Conservation (phyloP, 2,888 invertebrate species). For the Ecliptopera silaceata region DNA sequence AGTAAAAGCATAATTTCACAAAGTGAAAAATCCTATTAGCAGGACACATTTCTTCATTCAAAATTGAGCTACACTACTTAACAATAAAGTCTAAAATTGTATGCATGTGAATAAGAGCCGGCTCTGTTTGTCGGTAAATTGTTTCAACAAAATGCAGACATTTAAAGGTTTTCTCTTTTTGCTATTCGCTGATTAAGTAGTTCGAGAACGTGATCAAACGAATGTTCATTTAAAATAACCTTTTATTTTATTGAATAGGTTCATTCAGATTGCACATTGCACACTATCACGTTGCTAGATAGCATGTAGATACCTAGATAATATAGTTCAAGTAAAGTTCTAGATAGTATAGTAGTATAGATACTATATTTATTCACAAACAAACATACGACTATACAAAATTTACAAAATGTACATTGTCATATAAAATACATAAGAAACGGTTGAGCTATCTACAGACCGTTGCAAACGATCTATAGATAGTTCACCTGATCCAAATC, state of each 20-base stretch:
- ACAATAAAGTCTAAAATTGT: background rate
- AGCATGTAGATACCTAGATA: too few relatives aligned
- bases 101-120: background rate
- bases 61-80: background rate
- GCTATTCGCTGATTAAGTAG: constrained; percentile 7
- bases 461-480: too few relatives aligned
- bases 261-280: background rate
- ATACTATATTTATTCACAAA: too few relatives aligned
- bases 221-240: constrained; percentile 2
- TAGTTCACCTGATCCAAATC: too few relatives aligned
- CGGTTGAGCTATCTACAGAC: too few relatives aligned
- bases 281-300: too few relatives aligned
- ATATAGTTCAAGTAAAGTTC: too few relatives aligned
- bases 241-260: constrained; percentile 1
- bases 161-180: constrained; percentile 1
- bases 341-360: too few relatives aligned
- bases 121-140: background rate
- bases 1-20: background rate
- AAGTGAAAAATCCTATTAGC: background rate
- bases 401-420: too few relatives aligned
- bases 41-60: background rate
- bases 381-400: too few relatives aligned
- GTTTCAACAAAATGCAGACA: constrained; percentile 2
- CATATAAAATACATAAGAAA: too few relatives aligned
- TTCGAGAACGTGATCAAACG: constrained; percentile 10